Evolutionary conservation across 2,113 vertebrate genomes (phyloP).

Genomic region (Python bivittatus): DNA sequence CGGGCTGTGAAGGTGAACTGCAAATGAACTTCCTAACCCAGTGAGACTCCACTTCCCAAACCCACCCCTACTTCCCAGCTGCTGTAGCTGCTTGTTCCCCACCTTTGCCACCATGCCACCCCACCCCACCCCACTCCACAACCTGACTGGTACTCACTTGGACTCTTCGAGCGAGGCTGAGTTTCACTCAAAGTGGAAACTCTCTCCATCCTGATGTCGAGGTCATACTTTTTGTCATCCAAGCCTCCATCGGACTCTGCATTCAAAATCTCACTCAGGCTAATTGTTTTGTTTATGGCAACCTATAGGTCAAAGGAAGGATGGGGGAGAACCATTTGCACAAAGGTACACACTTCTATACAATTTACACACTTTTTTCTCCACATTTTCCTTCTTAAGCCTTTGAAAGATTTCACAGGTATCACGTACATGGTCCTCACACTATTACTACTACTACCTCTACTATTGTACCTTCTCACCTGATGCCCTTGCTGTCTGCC

Average conservation of each 20-base stretch:
- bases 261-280: background rate
- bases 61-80: background rate
- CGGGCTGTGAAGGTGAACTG: background rate
- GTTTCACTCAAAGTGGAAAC: background rate
- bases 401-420: no score
- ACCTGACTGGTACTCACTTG: background rate
- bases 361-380: no score
- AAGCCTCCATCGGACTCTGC: fast-evolving
- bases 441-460: no score
- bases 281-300: background rate
- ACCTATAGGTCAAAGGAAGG: background rate
- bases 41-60: background rate
- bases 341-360: no score
- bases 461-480: no score
- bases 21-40: background rate
- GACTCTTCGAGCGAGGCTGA: background rate
- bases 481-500: no score
- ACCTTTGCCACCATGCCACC: no score
- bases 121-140: background rate
- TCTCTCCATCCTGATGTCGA: background rate
- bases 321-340: background rate
- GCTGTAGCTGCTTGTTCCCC: background rate
- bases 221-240: background rate
- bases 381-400: no score
- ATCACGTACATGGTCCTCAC: no score